A percentile compares a stretch with the other conserved stretches of the same genome.
These are phyloP conservation scores for Bungarus multicinctus DNA, from an alignment of 2,113 vertebrate species.

Conservation along the genomic window DNA sequence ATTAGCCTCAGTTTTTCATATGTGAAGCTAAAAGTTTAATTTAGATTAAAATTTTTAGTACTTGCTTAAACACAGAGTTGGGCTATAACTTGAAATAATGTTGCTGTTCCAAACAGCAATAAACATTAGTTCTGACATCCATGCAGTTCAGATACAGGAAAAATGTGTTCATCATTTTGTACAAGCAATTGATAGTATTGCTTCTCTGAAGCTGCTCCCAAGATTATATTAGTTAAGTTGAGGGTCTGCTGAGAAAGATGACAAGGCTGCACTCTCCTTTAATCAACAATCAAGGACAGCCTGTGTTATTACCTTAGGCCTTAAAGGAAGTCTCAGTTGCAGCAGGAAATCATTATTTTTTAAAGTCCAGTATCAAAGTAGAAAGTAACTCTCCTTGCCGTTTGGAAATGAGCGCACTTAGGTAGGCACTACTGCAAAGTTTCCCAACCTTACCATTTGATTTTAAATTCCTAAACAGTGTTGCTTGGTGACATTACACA, in stretches of 20 bases:
- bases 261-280: not conserved
- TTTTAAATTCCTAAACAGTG: not conserved
- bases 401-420: not conserved
- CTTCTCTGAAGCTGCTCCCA: not conserved
- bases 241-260: not conserved
- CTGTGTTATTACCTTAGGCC: not conserved
- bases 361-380: not conserved
- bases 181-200: not conserved
- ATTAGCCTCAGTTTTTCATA: not conserved
- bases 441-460: not conserved
- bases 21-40: not conserved
- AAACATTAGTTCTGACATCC: not conserved
- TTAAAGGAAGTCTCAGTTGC: not conserved
- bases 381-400: not conserved
- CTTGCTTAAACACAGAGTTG: not conserved
- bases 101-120: not conserved
- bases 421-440: not conserved
- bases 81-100: not conserved
- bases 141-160: not conserved
- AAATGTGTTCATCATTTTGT: not conserved
- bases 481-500: not conserved
- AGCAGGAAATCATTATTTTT: not conserved
- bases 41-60: not conserved
- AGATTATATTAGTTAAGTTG: not conserved
- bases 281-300: not conserved